These are phyloP conservation scores for Aurelia sp. DNA, from an alignment of 30 jellyfish, hydroid and myxozoan species.

Conservation along the genomic window DNA sequence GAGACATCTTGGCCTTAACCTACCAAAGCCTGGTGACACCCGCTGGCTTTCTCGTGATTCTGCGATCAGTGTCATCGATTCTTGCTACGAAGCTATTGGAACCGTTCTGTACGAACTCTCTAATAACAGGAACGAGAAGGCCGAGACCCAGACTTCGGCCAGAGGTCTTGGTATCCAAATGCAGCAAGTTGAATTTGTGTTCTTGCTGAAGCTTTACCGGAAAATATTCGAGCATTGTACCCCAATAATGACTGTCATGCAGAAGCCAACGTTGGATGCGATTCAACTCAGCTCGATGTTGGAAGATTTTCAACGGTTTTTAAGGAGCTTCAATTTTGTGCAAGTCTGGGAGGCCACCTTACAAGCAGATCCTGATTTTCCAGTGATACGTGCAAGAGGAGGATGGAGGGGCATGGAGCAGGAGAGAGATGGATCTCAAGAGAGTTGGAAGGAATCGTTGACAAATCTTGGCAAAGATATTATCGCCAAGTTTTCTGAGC, in stretches of 20 bases:
- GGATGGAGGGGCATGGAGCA: constrained; percentile 72
- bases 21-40: constrained; percentile 45
- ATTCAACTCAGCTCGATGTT: constrained; percentile 20
- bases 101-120: constrained; percentile 16
- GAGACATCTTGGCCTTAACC: constrained; percentile 26
- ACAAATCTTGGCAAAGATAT: neutral
- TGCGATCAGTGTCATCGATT: neutral
- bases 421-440: constrained; percentile 39
- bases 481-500: constrained; percentile 27
- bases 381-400: constrained; percentile 48
- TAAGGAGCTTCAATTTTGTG: neutral
- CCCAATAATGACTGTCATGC: constrained; percentile 14
- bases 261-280: constrained; percentile 49
- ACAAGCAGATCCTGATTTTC: constrained; percentile 42
- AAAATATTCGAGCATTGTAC: too few species aligned
- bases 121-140: neutral
- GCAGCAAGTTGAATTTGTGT: constrained; percentile 35
- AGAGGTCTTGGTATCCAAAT: constrained; percentile 15
- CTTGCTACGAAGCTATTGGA: constrained; percentile 20
- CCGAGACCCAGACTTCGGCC: constrained; percentile 5
- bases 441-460: constrained; percentile 32
- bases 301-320: constrained; percentile 20
- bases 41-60: constrained; percentile 15
- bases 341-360: constrained; percentile 56
- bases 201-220: constrained; percentile 37